phyloP scores from a whole-genome alignment of 1,140 invertebrate species.

The Psilanteris sp. region DNA sequence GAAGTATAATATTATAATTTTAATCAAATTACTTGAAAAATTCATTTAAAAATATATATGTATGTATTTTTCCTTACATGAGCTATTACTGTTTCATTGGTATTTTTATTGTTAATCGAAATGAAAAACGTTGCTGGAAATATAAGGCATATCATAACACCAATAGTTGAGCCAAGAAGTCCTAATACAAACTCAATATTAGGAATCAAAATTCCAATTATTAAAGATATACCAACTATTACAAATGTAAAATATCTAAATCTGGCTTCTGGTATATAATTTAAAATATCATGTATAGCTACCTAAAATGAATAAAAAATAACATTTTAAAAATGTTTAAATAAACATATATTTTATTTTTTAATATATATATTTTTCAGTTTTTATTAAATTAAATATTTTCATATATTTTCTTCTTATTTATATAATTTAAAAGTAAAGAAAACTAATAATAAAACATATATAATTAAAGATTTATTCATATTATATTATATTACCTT shows the following conservation, averaged over 20 bases:
- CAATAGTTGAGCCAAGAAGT: conserved; percentile 95
- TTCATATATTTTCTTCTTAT: too few relatives aligned
- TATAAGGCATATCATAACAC: conserved; percentile 95
- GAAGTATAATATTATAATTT: too few relatives aligned
- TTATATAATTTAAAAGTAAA: too few relatives aligned
- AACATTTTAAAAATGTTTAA: too few relatives aligned
- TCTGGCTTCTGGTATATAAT: conserved; percentile 87
- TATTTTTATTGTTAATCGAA: conserved; percentile 85
- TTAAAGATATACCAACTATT: conserved; percentile 87
- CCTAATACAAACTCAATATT: conserved; percentile 96
- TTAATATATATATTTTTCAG: too few relatives aligned
- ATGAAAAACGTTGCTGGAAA: conserved; percentile 91
- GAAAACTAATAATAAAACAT: too few relatives aligned
- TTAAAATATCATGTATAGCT: conserved; percentile 80
- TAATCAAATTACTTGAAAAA: too few relatives aligned
- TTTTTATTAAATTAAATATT: too few relatives aligned
- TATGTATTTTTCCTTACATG: conserved; percentile 82
- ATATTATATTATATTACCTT: too few relatives aligned
- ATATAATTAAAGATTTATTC: too few relatives aligned
- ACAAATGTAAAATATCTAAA: conserved; percentile 89
- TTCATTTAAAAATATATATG: too few relatives aligned
- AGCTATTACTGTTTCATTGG: conserved; percentile 86
- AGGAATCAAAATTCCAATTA: conserved; percentile 88
- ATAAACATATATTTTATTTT: too few relatives aligned
- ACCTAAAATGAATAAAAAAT: conserved; percentile 68